phyloP scores from a whole-genome alignment of 2,113 vertebrate genomes.

The Microtus richardsoni region DNA sequence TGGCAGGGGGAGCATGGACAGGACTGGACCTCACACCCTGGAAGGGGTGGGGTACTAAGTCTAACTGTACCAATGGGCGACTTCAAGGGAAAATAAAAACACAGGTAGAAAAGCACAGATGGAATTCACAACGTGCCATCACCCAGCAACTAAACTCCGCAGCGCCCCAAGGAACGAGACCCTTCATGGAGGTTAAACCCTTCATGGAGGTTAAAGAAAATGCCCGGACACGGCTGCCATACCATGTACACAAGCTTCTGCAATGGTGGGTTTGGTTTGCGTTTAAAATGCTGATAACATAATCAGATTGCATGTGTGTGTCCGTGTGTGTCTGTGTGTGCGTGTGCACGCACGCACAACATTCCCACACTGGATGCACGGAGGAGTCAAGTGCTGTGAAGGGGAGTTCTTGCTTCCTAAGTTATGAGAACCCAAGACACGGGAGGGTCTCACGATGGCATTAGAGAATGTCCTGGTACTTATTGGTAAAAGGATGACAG shows the following conservation, averaged over 20 bases:
- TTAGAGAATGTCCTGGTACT: constrained; percentile 15
- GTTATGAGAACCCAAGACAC: constrained; percentile 46
- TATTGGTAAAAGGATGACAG: background rate
- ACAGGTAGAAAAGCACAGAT: background rate
- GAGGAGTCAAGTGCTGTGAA: background rate
- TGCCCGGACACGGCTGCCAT: constrained; percentile 68
- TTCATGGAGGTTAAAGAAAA: constrained; percentile 68
- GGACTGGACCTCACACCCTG: background rate
- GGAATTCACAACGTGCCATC: constrained; percentile 74
- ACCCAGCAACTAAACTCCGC: constrained; percentile 76
- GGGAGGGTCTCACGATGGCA: background rate
- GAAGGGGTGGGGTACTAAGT: background rate
- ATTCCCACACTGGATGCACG: background rate
- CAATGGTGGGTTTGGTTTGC: background rate
- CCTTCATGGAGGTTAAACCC: constrained; percentile 65
- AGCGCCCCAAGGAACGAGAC: constrained; percentile 58
- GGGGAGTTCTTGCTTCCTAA: background rate
- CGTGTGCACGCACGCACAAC: background rate
- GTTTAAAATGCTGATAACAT: constrained; percentile 51
- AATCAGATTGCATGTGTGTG: constrained; percentile 55
- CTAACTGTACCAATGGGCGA: background rate
- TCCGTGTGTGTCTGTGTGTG: constrained; percentile 35
- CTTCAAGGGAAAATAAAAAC: background rate
- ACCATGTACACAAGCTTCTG: constrained; percentile 73
- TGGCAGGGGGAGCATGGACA: background rate